A percentile compares a stretch with the other conserved stretches of the same genome.
Conservation (phyloP, 2,797 vertebrate species). For the Semaprochilodus insignis region DNA sequence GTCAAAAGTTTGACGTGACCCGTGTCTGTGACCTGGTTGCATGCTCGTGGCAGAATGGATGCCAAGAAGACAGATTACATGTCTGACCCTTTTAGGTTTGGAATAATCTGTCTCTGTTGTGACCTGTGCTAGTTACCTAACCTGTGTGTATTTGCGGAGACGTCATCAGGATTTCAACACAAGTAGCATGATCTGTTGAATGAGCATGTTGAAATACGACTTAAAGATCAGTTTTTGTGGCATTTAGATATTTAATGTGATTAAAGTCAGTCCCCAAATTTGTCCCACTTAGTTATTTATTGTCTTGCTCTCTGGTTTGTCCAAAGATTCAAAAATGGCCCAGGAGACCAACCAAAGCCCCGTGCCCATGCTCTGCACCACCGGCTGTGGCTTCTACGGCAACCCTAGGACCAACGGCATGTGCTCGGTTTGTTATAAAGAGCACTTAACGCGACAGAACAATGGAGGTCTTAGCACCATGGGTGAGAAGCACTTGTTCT, state of each 20-base stretch:
- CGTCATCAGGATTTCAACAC: not conserved
- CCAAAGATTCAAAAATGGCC: conserved; percentile 77
- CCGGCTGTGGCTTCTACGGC: conserved; percentile 90
- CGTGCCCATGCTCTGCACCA: conserved; percentile 86
- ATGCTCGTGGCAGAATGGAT: not conserved
- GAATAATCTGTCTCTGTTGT: conserved; percentile 21
- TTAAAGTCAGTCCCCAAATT: not conserved
- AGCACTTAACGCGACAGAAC: conserved; percentile 88
- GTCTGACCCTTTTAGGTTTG: not conserved
- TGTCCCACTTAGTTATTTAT: too few species aligned
- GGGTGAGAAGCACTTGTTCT: conserved; percentile 70
- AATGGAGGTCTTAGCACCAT: conserved; percentile 80
- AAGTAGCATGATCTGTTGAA: not conserved
- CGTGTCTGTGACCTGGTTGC: conserved; percentile 13
- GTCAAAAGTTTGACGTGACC: not conserved
- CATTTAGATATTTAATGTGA: not conserved
- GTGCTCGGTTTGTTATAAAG: conserved; percentile 92
- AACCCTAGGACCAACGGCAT: conserved; percentile 90
- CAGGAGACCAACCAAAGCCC: conserved; percentile 92
- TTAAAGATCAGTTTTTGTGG: not conserved
- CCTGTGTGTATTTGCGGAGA: not conserved
- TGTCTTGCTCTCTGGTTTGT: conserved; percentile 50
- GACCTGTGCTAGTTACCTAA: conserved; percentile 2
- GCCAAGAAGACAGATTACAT: conserved; percentile 1
- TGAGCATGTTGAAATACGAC: not conserved